Conservation (phyloP, 2,888 invertebrate species). For the Fragum whitleyi region DNA sequence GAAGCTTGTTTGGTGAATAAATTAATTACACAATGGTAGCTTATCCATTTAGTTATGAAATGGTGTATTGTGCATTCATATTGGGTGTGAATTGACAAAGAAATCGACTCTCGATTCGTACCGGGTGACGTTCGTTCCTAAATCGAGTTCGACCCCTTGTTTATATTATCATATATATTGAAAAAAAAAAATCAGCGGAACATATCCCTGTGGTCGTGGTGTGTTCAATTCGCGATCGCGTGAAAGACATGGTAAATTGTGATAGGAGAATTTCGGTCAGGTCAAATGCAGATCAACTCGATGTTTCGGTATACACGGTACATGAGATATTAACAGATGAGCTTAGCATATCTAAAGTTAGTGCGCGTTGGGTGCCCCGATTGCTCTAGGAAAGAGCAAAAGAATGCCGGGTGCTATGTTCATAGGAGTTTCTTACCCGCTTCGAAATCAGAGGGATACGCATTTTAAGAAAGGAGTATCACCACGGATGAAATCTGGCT, state of each 20-base stretch:
- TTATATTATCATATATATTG: no score
- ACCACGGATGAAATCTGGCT: conserved; percentile 35
- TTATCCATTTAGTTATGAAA: no score
- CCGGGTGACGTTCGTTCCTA: no score
- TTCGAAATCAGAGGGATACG: neutral
- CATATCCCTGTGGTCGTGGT: no score
- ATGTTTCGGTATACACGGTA: neutral
- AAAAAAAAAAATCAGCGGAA: no score
- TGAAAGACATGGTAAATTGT: neutral
- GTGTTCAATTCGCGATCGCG: neutral
- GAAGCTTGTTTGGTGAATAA: no score
- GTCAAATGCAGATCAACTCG: neutral
- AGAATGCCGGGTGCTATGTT: neutral
- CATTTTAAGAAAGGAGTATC: conserved; percentile 9
- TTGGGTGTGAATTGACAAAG: no score
- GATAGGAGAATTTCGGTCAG: conserved; percentile 4
- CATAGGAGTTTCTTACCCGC: conserved; percentile 12
- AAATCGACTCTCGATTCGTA: no score
- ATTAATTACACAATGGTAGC: no score
- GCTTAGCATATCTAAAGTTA: conserved; percentile 4
- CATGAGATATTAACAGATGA: conserved; percentile 7
- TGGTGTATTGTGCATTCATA: no score
- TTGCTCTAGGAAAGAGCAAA: conserved; percentile 8
- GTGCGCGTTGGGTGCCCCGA: conserved; percentile 12
- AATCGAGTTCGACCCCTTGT: no score